A percentile compares a stretch with the other conserved stretches of the same genome.
Conservation (phyloP, 35 echinoderm and acorn worm genomes). For the Anneissia japonica region DNA sequence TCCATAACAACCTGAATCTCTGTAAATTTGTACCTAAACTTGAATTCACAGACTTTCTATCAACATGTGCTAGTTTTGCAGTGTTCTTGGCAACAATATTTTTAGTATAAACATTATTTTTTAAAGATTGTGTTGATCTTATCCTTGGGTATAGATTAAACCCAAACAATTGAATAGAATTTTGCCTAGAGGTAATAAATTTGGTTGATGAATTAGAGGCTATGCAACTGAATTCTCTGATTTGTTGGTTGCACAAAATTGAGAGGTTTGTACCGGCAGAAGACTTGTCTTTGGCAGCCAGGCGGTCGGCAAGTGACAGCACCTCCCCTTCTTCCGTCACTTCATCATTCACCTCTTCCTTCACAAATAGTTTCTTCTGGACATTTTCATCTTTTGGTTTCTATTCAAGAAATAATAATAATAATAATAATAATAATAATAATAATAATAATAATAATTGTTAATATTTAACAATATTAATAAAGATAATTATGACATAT, state of each 20-base stretch:
- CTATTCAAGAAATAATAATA: neutral
- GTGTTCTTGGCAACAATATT: neutral
- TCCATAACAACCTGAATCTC: too few relatives aligned
- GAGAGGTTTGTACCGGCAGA: neutral
- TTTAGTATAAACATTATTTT: neutral
- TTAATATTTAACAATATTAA: too few relatives aligned
- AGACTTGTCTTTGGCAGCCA: conserved; percentile 49
- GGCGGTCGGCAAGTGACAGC: conserved; percentile 43
- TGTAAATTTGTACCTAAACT: too few relatives aligned
- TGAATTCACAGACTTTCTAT: too few relatives aligned
- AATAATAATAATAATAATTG: neutral
- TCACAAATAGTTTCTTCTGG: neutral
- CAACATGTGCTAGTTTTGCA: neutral
- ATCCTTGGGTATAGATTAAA: neutral
- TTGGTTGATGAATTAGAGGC: neutral
- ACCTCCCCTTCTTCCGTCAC: neutral
- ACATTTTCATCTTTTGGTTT: neutral
- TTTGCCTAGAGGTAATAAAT: neutral
- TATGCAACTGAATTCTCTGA: neutral
- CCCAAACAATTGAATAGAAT: neutral
- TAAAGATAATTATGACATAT: too few relatives aligned
- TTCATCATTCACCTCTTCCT: conserved; percentile 2
- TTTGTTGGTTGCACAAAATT: neutral
- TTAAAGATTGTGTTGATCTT: neutral
- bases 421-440: neutral